These are phyloP conservation scores for Drosophila sturtevanti DNA, from an alignment of 1,140 invertebrate genomes.

Conservation along the genomic window DNA sequence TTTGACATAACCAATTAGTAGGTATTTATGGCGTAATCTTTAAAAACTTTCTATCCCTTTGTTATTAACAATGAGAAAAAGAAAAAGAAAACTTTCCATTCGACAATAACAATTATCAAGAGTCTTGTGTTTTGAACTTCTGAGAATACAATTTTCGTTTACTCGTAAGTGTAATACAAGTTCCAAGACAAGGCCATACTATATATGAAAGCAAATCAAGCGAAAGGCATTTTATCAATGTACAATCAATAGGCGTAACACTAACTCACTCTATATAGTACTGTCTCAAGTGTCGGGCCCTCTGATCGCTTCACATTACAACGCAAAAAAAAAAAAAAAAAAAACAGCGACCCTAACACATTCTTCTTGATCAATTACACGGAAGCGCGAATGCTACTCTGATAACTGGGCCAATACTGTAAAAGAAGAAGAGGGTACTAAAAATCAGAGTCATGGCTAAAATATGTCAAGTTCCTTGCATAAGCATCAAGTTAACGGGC, in stretches of 20 bases:
- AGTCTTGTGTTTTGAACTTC: background rate
- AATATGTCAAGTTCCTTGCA: conserved; percentile 38
- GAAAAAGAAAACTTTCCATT: background rate
- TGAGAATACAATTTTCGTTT: background rate
- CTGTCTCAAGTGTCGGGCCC: conserved; percentile 48
- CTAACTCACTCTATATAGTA: background rate
- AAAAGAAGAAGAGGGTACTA: background rate
- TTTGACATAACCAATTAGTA: background rate
- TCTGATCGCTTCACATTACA: conserved; percentile 45
- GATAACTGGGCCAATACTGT: conserved; percentile 27
- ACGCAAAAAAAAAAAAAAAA: conserved; percentile 27
- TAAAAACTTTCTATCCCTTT: background rate
- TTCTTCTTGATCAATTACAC: conserved; percentile 45
- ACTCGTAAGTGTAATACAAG: background rate
- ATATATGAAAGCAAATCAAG: background rate
- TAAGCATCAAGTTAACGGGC: conserved; percentile 17
- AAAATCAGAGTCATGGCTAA: conserved; percentile 35
- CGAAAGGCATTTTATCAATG: conserved; percentile 58
- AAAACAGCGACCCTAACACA: conserved; percentile 31
- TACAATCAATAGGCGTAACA: conserved; percentile 39
- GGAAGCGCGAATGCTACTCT: conserved; percentile 38
- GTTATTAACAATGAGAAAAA: too few species aligned
- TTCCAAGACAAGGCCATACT: background rate
- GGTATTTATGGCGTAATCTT: background rate
- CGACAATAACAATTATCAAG: background rate